Base-by-base conservation (phyloP, 92 coral and sea anemone species). In the Bergia sp. region DNA sequence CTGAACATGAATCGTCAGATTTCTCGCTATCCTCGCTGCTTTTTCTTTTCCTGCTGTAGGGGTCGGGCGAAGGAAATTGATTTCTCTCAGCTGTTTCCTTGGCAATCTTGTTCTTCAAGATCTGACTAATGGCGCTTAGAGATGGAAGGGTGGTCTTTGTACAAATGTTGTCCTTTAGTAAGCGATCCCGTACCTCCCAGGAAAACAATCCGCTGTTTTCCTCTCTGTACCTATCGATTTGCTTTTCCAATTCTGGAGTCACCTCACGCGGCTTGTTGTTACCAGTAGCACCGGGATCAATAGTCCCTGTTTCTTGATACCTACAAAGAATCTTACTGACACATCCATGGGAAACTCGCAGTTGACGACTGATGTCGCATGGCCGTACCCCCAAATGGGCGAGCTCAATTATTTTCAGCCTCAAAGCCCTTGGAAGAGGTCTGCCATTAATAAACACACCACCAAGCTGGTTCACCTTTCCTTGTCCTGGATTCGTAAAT, bases 361-460 rank as follows among this genome's bases (percentile, higher is more conserved):
- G 92, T 88, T 96, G 98, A 43, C 99, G 94, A 80, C 99, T 96
- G 86, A 96, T 96, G 81, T 96, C 99, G 65, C 98, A 96, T 3
- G 99, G 99, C n/a, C 99, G 95, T 37, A 96, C 98, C 6, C 99
- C 98, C 92, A 94, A 80, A 82, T 96, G 99, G 3, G 99, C 99
- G 45, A 96, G 86, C 73, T 96, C 99, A 37, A 96, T 96, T 39
- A 96, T 96, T 82, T 94, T 90, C 83, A 94, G 90, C 73, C 99
- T 92, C 71, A 96, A 89, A 23, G 96, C 88, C 86, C 93, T 91
- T 36, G 99, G 99, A 64, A 96, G 94, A 21, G 99, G 99, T 67
- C 99, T 91, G 38, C 99, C 99, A 76, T 96, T 96, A 78, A 96
- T 96, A 88, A 96, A 96, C 47, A 96, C 98, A 37, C 99, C 99